Base-by-base conservation (phyloP, 1,140 invertebrate species). In the Neelides sp. region DNA sequence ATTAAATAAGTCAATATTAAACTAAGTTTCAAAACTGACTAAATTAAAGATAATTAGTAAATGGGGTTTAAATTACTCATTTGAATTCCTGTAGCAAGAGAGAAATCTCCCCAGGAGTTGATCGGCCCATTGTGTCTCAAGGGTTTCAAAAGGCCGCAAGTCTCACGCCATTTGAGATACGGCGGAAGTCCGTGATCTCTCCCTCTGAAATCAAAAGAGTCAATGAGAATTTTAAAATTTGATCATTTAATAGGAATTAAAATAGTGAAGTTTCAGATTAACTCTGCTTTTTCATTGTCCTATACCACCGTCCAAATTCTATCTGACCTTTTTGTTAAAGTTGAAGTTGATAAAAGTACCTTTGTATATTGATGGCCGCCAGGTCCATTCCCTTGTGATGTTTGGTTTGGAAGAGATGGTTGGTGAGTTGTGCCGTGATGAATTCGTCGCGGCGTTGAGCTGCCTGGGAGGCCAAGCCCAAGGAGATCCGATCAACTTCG, bases 141-240 rank as follows among this genome's bases (percentile, higher is more conserved):
- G 17, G 49, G 48, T 23, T 56, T 53, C 12, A 48, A 76, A 7
- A 92, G 65, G 3, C 83, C 82, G 65, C 88, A 92, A 1, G 83
- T 78, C 49, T 81, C 73, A 39, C 86, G 73, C 81, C 85, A 94
- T 1, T 76, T 68, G 1, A 80, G 82, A 64, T 91, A 93, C 0
- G 83, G 71, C 0, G 85, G 78, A 4, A 95, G 70, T 8, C 89
- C 92, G 64, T 95, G 90, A 65, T 96, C 91, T 34, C 92, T 61
- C 2, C 76, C 78, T 55, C 57, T 54, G 15, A 42, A 32, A 46
- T 23, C 30, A 45, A 20, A 34, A 36, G 8, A 43, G 30, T 32
- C 22, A 43, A 43, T 8, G 20, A 22, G 37, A 7, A 19, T 40
- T 7, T 12, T 40, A 8, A 40, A 22, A 15, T 23, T n/a, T n/a